Evolutionary conservation across 92 coral and sea anemone species (phyloP).

Genomic region (Micromussa lordhowensis): DNA sequence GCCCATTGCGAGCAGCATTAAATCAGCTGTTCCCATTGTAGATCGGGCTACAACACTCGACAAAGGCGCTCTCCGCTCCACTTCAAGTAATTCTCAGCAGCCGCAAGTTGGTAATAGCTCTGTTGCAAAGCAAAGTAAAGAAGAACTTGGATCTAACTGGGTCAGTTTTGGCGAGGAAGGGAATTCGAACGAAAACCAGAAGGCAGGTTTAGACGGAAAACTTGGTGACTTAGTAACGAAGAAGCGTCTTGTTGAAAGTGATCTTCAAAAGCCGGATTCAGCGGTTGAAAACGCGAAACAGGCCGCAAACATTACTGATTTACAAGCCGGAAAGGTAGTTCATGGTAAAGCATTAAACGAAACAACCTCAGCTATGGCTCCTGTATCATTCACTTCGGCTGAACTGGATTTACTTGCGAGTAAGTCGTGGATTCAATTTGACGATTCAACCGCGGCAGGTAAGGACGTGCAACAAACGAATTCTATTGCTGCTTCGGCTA

Average conservation of each 20-base stretch:
- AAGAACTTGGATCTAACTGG: slow-evolving; percentile 55
- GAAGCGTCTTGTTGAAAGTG: slow-evolving; percentile 9
- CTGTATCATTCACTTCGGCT: slow-evolving; percentile 41
- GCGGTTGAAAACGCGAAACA: slow-evolving; percentile 12
- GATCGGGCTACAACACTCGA: neutral
- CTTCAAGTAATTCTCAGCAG: neutral
- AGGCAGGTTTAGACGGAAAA: neutral
- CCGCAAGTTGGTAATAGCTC: slow-evolving; percentile 20
- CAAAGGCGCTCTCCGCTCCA: slow-evolving; percentile 19
- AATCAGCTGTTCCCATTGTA: slow-evolving; percentile 49
- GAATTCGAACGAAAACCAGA: slow-evolving; percentile 12
- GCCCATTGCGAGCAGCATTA: slow-evolving; percentile 6
- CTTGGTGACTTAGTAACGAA: slow-evolving; percentile 25
- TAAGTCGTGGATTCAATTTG: slow-evolving; percentile 48
- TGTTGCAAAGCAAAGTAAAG: neutral
- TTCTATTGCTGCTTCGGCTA: slow-evolving; percentile 26
- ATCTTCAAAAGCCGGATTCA: neutral
- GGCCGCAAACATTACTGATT: neutral
- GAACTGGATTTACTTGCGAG: slow-evolving; percentile 50
- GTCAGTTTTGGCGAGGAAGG: slow-evolving; percentile 78
- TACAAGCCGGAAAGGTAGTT: slow-evolving; percentile 6
- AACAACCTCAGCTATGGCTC: slow-evolving; percentile 19
- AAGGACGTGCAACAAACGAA: neutral
- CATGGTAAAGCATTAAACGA: neutral
- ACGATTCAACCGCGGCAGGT: neutral